Base-by-base conservation (phyloP, 2,113 vertebrate genomes). In the Pterocles gutturalis region DNA sequence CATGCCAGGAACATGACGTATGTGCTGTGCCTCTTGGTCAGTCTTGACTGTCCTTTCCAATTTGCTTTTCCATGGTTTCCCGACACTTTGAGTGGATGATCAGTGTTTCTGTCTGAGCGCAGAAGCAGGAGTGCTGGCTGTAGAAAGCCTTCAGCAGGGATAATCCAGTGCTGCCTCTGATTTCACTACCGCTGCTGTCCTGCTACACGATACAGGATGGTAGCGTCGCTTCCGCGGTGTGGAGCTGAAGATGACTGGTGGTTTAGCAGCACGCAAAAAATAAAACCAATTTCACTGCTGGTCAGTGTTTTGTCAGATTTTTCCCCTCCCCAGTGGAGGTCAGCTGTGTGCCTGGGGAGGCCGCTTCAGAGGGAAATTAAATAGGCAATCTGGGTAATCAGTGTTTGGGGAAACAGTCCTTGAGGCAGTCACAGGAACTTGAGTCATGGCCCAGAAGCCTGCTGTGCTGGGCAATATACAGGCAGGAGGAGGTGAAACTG, bases 141-240 rank as follows among this genome's bases (percentile, higher is more conserved):
- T 14, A 17, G 43, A 24, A n/a, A 18, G 34, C 17, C 46, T 46
- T 46, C 51, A 75, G 55, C 46, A 33, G 76, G 29, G 17, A 17
- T 38, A 72, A 19, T 29, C 38, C 41, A 9, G 64, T 26, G 5
- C 45, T 29, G 38, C 4, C 83, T 55, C 58, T 0, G 2, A 10
- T 11, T 29, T 38, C 24, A 9, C 28, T 19, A 5, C 54, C 0
- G 1, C 5, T n/a, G 19, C 28, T 19, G 8, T 38, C 46, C 87
- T 28, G n/a, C 28, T 70, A 21, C 6, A 1, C 36, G 33, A 11
- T n/a, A 5, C 7, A 17, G 61, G 28, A 10, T 34, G 10, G 25
- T 43, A 38, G 45, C 3, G 3, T n/a, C 1, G 3, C 19, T 53
- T 16, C 70, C 1, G 2, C 45, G 17, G 0, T 5, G 51, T 29